phyloP scores from a whole-genome alignment of 2,888 invertebrate genomes.

The Schizotus pectinicornis region DNA sequence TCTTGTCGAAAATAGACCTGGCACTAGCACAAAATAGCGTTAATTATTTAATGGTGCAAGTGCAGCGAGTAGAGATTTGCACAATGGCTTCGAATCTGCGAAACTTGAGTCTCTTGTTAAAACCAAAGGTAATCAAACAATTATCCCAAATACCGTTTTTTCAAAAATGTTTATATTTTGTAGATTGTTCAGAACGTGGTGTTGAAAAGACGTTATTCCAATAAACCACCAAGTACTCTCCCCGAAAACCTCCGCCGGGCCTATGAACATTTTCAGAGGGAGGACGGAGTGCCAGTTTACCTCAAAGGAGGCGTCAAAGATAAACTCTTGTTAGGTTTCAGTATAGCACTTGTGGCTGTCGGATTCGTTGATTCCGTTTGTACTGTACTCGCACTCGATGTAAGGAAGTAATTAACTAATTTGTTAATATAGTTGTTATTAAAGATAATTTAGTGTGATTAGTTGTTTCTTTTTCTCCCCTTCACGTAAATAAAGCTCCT shows the following conservation, averaged over 20 bases:
- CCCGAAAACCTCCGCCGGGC: slow-evolving; percentile 13
- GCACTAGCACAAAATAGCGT: too few species aligned
- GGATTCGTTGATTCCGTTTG: slow-evolving; percentile 17
- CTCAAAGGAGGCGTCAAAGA: slow-evolving; percentile 37
- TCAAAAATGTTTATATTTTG: not conserved
- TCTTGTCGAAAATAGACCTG: too few species aligned
- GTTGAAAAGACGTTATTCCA: too few species aligned
- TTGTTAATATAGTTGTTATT: not conserved
- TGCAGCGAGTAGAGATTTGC: not conserved
- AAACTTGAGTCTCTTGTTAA: not conserved
- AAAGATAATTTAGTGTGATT: not conserved
- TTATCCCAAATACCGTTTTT: not conserved
- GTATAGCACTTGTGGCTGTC: slow-evolving; percentile 16
- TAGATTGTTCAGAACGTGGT: not conserved
- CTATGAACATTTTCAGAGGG: slow-evolving; percentile 31
- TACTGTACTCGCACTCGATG: slow-evolving; percentile 3
- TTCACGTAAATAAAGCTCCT: slow-evolving; percentile 40
- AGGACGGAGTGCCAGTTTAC: slow-evolving; percentile 36
- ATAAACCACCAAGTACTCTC: not conserved
- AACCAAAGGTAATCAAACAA: slow-evolving; percentile 4
- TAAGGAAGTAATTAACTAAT: slow-evolving; percentile 4
- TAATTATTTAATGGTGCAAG: slow-evolving; percentile 1
- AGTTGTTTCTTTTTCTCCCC: slow-evolving; percentile 7
- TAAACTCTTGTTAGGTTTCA: slow-evolving; percentile 23
- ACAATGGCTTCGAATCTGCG: not conserved